Base-by-base conservation (phyloP, 2,888 invertebrate genomes). In the Volucella bombylans region DNA sequence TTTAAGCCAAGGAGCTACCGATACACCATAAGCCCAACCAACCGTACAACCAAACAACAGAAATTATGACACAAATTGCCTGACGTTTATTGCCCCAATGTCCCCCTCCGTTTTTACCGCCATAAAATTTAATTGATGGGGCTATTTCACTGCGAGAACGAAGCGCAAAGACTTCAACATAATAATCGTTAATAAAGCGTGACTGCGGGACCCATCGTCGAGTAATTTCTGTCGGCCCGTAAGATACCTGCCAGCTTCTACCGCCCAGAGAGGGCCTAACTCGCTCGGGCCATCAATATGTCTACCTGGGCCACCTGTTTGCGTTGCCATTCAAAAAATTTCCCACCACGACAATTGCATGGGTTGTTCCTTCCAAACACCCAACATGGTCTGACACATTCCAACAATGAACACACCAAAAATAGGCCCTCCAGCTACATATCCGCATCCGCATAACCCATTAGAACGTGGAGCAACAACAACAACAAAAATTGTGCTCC, bases 171-270 rank as follows among this genome's bases (percentile, higher is more conserved):
- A 50, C 59, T 69, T 79, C 52, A 65, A 31, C 47, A 61, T 65
- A 74, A 74, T 71, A 79, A 76, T 79, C 79, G 71, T 83, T 73
- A 72, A 68, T 67, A 82, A 78, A 64, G 73, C 61, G 54, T 54
- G 71, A 74, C 65, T 72, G 68, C 57, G 74, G 74, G 65, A 71
- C 69, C 39, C 18, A 65, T 83, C 79, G 65, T 79, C 73, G 52
- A 18, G 59, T 65, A 47, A 62, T 57, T 41, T 79, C 12, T 14
- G 4, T 18, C n/a, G 12, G 14, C 41, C 23, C 23, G 11, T 12
- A 18, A 39, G 52, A 23, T 41, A 15, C 52, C 50, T 43, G 4
- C 18, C 49, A 65, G 52, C 15, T 50, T 14, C 31, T n/a, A 11
- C 18, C 10, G n/a, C n/a, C n/a, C 31, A 31, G 31, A 31, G 6